These are phyloP conservation scores for Calypte anna DNA, from an alignment of 2,113 vertebrate genomes.

Conservation along the genomic window DNA sequence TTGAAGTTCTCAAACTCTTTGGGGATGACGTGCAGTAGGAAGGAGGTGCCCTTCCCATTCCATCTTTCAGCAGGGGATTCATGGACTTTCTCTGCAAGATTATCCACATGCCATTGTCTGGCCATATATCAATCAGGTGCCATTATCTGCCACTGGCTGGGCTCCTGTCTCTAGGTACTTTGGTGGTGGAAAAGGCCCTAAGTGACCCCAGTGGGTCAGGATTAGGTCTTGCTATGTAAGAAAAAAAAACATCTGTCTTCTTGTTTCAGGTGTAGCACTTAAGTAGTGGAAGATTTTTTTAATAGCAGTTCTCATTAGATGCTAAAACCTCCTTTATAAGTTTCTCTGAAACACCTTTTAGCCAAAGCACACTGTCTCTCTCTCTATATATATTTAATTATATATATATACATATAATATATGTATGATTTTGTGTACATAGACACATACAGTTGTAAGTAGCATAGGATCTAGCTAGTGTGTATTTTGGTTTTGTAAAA, in stretches of 20 bases:
- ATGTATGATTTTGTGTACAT: neutral
- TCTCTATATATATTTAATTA: neutral
- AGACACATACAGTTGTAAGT: rapidly evolving
- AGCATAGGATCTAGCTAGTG: neutral
- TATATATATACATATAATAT: no score
- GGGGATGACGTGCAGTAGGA: neutral
- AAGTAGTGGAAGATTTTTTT: neutral
- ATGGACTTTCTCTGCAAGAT: neutral
- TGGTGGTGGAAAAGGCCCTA: neutral
- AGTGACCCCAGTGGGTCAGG: neutral
- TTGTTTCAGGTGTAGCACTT: neutral
- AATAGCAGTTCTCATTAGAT: neutral
- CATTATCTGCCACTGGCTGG: neutral
- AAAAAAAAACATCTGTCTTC: neutral
- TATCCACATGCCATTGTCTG: neutral
- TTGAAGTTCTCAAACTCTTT: neutral
- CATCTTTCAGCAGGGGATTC: neutral
- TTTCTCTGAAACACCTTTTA: neutral
- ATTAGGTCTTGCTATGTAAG: neutral
- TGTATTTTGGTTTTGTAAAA: rapidly evolving
- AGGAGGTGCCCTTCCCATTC: neutral
- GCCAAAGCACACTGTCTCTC: neutral
- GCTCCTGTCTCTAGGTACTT: neutral
- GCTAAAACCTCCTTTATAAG: neutral
- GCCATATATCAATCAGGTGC: neutral